Evolutionary conservation across 2,888 invertebrate species (phyloP), one percentile per base, ranked within the genome.

Genomic region (Pilophorus perplexus): DNA sequence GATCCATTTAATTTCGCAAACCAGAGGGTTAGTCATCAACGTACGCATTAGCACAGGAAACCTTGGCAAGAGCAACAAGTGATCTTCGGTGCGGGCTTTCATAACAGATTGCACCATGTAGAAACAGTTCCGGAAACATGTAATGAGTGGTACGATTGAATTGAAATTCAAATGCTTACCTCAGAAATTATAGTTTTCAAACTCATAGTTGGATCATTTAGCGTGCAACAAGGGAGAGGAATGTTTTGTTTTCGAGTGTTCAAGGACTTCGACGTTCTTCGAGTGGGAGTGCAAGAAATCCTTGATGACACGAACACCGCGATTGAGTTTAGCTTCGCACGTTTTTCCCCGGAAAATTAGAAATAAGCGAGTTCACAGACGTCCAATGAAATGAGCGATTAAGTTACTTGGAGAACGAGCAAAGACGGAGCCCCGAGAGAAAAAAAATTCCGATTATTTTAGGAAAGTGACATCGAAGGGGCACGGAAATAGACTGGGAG

Each of bases 361-460:
- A n/a, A n/a, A n/a, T n/a, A n/a, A n/a, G n/a, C n/a, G n/a, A n/a
- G n/a, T n/a, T n/a, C n/a, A 33, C 12, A 12, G 12, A 33, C 38
- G 23, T 18, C 42, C 42, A 44, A 44, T 42, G 22, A 46, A 54
- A 25, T 6, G 38, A 16, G 64, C 64, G 64, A 38, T 50, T 46
- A 22, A 60, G 60, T 60, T 37, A 50, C 50, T 48, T 12, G 50
- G 48, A 12, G 54, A 16, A 27, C 64, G 64, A 52, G 50, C 33
- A 27, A 10, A 18, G 16, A 23, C 37, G 22, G 27, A 40, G 44
- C 20, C 33, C 44, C 27, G 62, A 62, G 48, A 62, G 62, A 62
- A 46, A n/a, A n/a, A n/a, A n/a, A n/a, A n/a, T n/a, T n/a, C 64
- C 18, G 64, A 66, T 55, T 69, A 69, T 69, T 69, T 69, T 46